Conservation (phyloP, 2,113 vertebrate species). For the Falco punctatus region DNA sequence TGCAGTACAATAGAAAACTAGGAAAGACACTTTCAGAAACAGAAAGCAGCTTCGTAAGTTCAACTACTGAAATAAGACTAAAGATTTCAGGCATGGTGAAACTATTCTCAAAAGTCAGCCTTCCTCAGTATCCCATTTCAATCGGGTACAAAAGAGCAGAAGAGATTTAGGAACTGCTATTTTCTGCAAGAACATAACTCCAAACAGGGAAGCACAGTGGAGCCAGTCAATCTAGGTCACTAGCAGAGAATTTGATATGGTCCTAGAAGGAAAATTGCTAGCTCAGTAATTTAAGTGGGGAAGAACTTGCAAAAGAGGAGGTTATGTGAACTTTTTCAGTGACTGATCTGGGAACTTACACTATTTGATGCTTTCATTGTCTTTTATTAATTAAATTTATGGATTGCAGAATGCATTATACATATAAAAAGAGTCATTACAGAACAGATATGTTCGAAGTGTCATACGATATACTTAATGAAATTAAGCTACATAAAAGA, state of each 20-base stretch:
- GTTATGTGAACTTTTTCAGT: neutral
- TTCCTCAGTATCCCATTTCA: neutral
- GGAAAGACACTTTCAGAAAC: neutral
- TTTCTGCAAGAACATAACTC: neutral
- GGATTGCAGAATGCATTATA: neutral
- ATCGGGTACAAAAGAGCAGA: neutral
- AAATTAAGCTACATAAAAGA: neutral
- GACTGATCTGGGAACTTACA: neutral
- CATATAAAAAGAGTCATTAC: neutral
- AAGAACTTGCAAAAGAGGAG: neutral
- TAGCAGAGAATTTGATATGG: neutral
- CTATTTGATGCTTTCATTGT: neutral
- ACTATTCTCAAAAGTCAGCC: neutral
- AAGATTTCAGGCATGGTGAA: neutral
- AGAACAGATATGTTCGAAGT: neutral
- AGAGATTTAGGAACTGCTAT: neutral
- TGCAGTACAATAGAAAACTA: neutral
- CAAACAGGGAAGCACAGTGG: neutral
- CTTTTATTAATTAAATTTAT: neutral
- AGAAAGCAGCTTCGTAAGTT: neutral
- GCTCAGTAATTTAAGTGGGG: neutral
- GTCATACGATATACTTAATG: neutral
- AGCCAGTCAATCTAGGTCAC: rapidly evolving
- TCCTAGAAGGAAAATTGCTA: neutral
- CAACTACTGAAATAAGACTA: neutral